Percentiles rank a stretch among this genome's conserved stretches.
Conservation (phyloP, 2,888 invertebrate species). For the Limnephilus rhombicus region DNA sequence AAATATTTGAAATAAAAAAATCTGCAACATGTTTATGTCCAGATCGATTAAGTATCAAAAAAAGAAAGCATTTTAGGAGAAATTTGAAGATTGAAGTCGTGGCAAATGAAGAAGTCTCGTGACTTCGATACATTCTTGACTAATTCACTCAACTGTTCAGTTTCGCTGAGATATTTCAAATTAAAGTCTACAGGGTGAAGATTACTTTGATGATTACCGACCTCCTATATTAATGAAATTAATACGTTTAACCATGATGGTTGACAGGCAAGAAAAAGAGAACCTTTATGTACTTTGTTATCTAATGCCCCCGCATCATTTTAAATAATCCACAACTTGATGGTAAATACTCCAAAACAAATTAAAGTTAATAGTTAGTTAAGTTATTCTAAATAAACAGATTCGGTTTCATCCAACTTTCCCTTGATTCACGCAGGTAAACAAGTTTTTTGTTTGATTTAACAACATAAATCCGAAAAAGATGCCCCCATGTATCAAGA, state of each 20-base stretch:
- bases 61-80: no score
- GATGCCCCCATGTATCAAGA: constrained; percentile 5
- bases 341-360: background rate
- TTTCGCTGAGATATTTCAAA: background rate
- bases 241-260: background rate
- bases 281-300: background rate
- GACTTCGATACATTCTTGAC: background rate
- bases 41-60: no score
- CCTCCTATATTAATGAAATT: background rate
- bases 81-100: background rate
- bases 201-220: background rate
- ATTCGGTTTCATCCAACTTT: constrained; percentile 32
- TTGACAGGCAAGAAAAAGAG: background rate
- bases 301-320: background rate
- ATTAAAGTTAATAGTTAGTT: background rate
- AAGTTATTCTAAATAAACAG: background rate
- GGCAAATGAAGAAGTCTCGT: background rate
- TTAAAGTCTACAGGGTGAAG: background rate
- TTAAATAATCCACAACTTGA: background rate
- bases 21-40: no score
- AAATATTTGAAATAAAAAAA: no score
- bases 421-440: background rate
- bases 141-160: background rate
- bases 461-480: constrained; percentile 20
- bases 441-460: constrained; percentile 27